phyloP scores from a whole-genome alignment of 1,140 invertebrate genomes.

The Apis mellifera region Amel_HAv3.1 CM009935.2:305501-306000 shows the following conservation, averaged over 20 bases:
- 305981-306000: background rate
- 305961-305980: background rate
- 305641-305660: background rate
- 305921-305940: background rate
- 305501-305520: conserved; percentile 2
- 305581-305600: background rate
- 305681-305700: too few relatives aligned
- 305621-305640: too few relatives aligned
- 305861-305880: too few relatives aligned
- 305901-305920: background rate
- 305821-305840: background rate
- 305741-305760: too few relatives aligned
- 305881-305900: too few relatives aligned
- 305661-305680: background rate
- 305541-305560: background rate
- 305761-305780: too few relatives aligned
- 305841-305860: background rate
- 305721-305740: background rate
- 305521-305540: background rate
- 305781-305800: background rate
- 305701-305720: background rate
- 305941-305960: background rate
- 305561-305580: background rate
- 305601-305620: background rate
- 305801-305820: background rate